Percentiles rank a stretch among this genome's conserved stretches.
Conservation (phyloP, 2,113 vertebrate species). For the Cynoglossus semilaevis region DNA sequence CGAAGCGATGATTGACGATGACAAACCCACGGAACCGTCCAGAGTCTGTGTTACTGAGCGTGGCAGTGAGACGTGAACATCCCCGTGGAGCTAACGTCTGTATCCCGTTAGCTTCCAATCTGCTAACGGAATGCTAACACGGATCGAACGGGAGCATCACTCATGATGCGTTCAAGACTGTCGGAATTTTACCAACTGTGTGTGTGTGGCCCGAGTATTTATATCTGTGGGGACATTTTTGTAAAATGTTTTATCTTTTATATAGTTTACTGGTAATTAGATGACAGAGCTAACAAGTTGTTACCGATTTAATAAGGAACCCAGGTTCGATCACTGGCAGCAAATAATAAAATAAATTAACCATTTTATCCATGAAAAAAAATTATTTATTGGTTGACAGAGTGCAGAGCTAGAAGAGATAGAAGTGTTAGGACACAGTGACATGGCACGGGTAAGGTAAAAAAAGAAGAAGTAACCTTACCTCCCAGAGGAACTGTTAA, state of each 20-base stretch:
- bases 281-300: no score
- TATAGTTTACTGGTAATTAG: no score
- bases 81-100: background rate
- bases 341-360: no score
- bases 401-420: slow-evolving; percentile 41
- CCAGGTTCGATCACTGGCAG: no score
- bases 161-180: slow-evolving; percentile 47
- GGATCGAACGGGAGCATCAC: slow-evolving; percentile 44
- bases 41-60: slow-evolving; percentile 11
- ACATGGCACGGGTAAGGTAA: slow-evolving; percentile 29
- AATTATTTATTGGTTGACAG: slow-evolving; percentile 21
- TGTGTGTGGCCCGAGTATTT: no score
- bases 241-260: no score
- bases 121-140: slow-evolving; percentile 49
- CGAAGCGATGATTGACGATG: background rate
- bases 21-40: background rate
- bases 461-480: slow-evolving; percentile 7
- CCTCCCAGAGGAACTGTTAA: slow-evolving; percentile 25
- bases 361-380: slow-evolving; percentile 28
- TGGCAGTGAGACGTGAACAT: slow-evolving; percentile 35
- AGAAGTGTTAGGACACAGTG: slow-evolving; percentile 38
- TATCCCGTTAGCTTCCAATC: slow-evolving; percentile 35
- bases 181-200: slow-evolving; percentile 39
- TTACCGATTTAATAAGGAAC: no score
- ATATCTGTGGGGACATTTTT: background rate